These are phyloP conservation scores for Drosophila leontia DNA, from an alignment of 1,140 invertebrate species.

Conservation along the genomic window DNA sequence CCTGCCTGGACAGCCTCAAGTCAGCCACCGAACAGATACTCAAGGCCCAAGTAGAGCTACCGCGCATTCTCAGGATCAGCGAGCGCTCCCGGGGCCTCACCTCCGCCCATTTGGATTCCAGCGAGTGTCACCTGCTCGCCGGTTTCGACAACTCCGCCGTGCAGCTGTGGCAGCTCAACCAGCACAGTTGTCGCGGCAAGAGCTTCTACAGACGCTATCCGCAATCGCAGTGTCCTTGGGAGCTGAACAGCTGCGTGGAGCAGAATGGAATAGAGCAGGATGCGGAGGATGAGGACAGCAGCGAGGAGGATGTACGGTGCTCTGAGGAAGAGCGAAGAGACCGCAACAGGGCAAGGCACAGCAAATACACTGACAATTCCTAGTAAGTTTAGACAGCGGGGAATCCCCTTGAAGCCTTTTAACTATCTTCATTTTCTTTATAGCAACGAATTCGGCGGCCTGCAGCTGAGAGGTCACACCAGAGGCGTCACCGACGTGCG, in stretches of 20 bases:
- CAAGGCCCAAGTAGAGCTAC: conserved; percentile 64
- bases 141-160: conserved; percentile 80
- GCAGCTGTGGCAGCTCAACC: conserved; percentile 81
- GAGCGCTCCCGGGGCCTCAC: conserved; percentile 70
- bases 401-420: background rate
- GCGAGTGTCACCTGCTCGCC: conserved; percentile 77
- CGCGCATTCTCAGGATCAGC: conserved; percentile 67
- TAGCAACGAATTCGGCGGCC: conserved; percentile 86
- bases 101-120: conserved; percentile 62
- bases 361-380: conserved; percentile 74
- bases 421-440: background rate
- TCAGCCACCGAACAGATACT: conserved; percentile 56
- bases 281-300: conserved; percentile 11
- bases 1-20: conserved; percentile 59
- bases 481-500: conserved; percentile 90
- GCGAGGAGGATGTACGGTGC: conserved; percentile 24
- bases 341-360: conserved; percentile 32
- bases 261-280: conserved; percentile 58
- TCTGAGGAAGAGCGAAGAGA: conserved; percentile 46
- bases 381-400: conserved; percentile 54
- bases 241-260: conserved; percentile 66
- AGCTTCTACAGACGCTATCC: conserved; percentile 65
- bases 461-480: conserved; percentile 89
- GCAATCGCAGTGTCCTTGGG: conserved; percentile 72
- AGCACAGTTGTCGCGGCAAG: conserved; percentile 67